Base-by-base conservation (phyloP, 2,888 invertebrate species). In the Heliconius cydno region DNA sequence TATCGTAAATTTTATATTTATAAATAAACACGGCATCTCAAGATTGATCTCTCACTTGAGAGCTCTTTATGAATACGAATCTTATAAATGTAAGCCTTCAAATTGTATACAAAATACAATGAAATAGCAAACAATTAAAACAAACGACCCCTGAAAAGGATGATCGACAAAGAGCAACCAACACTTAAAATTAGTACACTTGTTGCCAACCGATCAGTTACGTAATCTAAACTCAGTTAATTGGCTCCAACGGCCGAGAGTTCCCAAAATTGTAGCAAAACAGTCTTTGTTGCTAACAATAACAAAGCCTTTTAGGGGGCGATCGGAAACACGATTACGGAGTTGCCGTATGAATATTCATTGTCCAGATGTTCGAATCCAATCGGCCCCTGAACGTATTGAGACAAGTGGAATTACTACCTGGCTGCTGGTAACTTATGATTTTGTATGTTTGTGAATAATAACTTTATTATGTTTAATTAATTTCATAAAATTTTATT, bases 301-400 rank as follows among this genome's bases (percentile, higher is more conserved):
- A 80, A 78, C 80, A 80, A 70, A 65, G 78, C 25, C 68, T 75
- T 71, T 78, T 73, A 76, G 78, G 74, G 38, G 57, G 65, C 80
- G 80, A 80, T 80, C 76, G 80, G 80, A 67, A 78, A 80, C 80
- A 70, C 80, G 80, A 80, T 80, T 80, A 78, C 75, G 80, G 28
- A 60, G 25, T 70, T 52, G 71, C 60, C 30, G 65, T 76, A 80
- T 80, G 81, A 81, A 81, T 79, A 81, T 81, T 90, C 91, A 91
- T 88, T 87, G 85, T 85, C 77, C 77, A 77, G 79, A 77, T 79
- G 79, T 79, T 79, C 60, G 71, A 72, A 77, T 60, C 77, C 75
- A 72, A 75, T 65, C 41, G 68, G 75, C 66, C 52, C 79, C 63
- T 22, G 75, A 73, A 73, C 73, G n/a, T 79, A 79, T 68, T 60